Evolutionary conservation across 2,113 vertebrate genomes (phyloP).

Genomic region (Neogale vison): DNA sequence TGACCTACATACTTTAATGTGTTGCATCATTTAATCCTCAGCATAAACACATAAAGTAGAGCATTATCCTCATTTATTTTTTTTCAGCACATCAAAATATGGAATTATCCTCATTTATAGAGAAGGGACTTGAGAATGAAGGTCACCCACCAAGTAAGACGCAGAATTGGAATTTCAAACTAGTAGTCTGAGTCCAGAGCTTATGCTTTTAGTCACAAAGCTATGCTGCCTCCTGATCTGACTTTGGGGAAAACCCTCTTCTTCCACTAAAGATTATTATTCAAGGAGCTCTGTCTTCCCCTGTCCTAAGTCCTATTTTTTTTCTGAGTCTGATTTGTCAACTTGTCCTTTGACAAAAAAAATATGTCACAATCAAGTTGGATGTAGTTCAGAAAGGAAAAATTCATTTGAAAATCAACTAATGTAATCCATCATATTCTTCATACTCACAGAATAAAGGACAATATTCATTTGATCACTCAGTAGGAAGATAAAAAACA

Average conservation of each 20-base stretch:
- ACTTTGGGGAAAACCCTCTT: not conserved
- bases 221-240: not conserved
- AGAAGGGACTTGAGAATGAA: not conserved
- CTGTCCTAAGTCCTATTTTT: not conserved
- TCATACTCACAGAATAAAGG: not conserved
- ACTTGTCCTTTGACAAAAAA: not conserved
- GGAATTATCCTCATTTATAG: not conserved
- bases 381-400: not conserved
- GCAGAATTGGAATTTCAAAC: not conserved
- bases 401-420: not conserved
- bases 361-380: not conserved
- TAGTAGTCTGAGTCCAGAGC: not conserved
- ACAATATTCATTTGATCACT: not conserved
- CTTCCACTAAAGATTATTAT: not conserved
- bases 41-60: not conserved
- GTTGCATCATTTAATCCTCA: not conserved
- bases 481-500: not conserved
- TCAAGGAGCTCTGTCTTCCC: not conserved
- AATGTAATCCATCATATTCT: not conserved
- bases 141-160: not conserved
- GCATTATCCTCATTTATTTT: not conserved
- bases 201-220: not conserved
- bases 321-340: not conserved
- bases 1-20: not conserved
- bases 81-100: too few species aligned